A percentile compares a stretch with the other conserved stretches of the same genome.
phyloP scores from a whole-genome alignment of 2,113 vertebrate genomes.

The Herpetotheres cachinnans region DNA sequence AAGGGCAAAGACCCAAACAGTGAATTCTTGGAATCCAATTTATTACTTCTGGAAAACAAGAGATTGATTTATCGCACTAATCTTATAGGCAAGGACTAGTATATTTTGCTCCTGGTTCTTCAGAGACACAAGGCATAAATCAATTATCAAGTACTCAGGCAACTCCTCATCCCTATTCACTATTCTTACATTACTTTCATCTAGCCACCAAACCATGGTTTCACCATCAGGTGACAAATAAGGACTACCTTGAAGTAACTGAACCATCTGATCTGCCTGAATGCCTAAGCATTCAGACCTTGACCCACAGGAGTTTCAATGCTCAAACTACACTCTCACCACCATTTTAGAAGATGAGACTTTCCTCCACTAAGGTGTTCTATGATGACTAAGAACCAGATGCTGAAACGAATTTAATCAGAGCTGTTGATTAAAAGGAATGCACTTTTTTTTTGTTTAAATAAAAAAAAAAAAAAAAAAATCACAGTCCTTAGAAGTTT shows the following conservation, averaged over 20 bases:
- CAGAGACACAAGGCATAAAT: background rate
- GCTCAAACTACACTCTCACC: background rate
- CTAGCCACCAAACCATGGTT: background rate
- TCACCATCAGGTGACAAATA: background rate
- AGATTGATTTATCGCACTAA: background rate
- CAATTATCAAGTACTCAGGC: background rate
- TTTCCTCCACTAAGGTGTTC: background rate
- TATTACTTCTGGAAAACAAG: background rate
- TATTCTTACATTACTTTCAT: background rate
- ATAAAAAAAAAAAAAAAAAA: no score
- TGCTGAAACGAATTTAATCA: background rate
- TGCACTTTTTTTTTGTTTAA: background rate
- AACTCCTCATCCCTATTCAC: background rate
- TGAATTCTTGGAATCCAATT: background rate
- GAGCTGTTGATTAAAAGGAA: background rate
- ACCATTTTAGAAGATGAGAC: background rate
- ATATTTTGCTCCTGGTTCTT: background rate
- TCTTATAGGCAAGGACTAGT: background rate
- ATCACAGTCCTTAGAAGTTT: background rate
- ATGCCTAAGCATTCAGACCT: background rate
- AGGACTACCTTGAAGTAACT: background rate
- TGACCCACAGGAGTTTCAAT: background rate
- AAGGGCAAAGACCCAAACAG: background rate
- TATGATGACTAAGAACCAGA: background rate
- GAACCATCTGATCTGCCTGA: background rate